Evolutionary conservation across 2,797 vertebrate genomes (phyloP), one percentile per base, ranked within the genome.

Genomic region (Perdix hodgsoniae): DNA sequence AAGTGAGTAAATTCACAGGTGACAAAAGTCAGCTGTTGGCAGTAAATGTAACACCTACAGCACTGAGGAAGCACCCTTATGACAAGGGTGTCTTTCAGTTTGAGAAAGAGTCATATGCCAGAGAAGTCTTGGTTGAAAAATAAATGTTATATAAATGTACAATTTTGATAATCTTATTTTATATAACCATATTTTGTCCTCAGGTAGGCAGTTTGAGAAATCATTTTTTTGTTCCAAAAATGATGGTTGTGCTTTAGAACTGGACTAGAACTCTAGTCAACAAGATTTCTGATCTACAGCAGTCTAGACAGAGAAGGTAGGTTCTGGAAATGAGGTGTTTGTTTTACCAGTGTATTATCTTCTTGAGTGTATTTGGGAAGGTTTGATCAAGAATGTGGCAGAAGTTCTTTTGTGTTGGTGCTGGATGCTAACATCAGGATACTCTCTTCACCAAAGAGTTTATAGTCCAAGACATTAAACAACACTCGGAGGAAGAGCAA

Each of bases 291-390:
- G 39, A 23, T 19, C 35, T 47, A 1, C 19, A 59, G 18, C 42
- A 47, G 15, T 18, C 42, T 19, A 59, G 37, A n/a, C 0, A 50
- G 7, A 2, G 4, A 8, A 23, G 39, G 57, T 73, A 18, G 15
- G 3, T 7, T 60, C 42, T 3, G 3, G n/a, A 27, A 31, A 26
- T 3, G 22, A 35, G 13, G 13, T 0, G 0, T 4, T 73, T 50
- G 63, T 27, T 66, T 27, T 9, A 84, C 27, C 8, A 37, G 10
- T 44, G 67, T 65, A 21, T 5, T 50, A 1, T 21, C 45, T 40
- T 31, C 8, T 39, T 59, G 18, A 59, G 37, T 44, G 10, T 61
- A 42, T 0, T 27, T 69, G 22, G 5, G 15, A 45, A 81, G 13
- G 17, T 29, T 42, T 65, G 17, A 56, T 50, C 4, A 29, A n/a